Evolutionary conservation across 2,797 vertebrate species (phyloP).

Genomic region (Anguilla megastoma): DNA sequence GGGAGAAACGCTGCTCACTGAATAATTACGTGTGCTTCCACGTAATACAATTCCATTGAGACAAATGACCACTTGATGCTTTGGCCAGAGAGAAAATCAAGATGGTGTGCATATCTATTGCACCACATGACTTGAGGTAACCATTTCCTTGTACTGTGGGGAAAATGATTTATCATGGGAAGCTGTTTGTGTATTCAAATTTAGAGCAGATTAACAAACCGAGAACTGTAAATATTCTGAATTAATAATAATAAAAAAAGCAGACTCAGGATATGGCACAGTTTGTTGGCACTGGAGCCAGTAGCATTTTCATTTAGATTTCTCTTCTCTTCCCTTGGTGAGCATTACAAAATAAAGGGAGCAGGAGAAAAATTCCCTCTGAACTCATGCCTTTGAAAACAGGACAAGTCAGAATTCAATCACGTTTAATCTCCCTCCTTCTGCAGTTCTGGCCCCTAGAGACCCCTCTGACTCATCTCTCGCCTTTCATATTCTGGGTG

Average conservation of each 20-base stretch:
- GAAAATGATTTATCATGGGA: not conserved
- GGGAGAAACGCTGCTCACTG: too few relatives aligned
- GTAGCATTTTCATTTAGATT: not conserved
- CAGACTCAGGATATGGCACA: not conserved
- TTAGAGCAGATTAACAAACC: too few relatives aligned
- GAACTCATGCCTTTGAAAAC: slow-evolving; percentile 52
- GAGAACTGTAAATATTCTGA: not conserved
- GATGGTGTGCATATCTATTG: not conserved
- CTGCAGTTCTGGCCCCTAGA: slow-evolving; percentile 37
- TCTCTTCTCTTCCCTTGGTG: not conserved
- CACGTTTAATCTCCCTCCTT: slow-evolving; percentile 51
- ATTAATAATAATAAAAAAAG: not conserved
- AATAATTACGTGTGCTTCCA: too few relatives aligned
- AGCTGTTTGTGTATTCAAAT: not conserved
- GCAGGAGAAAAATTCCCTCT: slow-evolving; percentile 39
- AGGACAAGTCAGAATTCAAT: slow-evolving; percentile 54
- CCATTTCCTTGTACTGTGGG: too few relatives aligned
- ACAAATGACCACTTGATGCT: not conserved
- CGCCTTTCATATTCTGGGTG: slow-evolving; percentile 38
- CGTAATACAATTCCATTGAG: too few relatives aligned
- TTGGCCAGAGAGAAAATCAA: not conserved
- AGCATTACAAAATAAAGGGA: not conserved
- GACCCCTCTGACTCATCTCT: slow-evolving; percentile 42
- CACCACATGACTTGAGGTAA: not conserved
- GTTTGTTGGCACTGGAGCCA: not conserved